Percentiles rank a stretch among this genome's conserved stretches.
phyloP scores from a whole-genome alignment of 2,113 vertebrate genomes.

The Scytalopus superciliaris region DNA sequence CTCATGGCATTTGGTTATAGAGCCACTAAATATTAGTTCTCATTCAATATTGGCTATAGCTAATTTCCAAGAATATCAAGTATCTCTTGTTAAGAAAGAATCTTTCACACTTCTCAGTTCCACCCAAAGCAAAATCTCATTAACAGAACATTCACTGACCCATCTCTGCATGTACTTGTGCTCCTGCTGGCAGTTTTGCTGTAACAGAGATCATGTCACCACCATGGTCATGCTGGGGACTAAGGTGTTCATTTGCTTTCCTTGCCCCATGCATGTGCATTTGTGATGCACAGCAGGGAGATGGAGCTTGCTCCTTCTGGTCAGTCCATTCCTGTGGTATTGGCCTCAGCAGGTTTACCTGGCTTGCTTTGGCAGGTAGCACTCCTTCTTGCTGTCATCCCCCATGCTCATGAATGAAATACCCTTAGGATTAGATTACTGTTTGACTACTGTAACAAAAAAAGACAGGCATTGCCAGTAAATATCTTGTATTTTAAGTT shows the following conservation, averaged over 20 bases:
- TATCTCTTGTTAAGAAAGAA: not conserved
- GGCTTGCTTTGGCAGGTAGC: not conserved
- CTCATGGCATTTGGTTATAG: not conserved
- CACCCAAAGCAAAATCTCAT: not conserved
- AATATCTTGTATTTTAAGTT: not conserved
- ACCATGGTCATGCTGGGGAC: rapidly evolving
- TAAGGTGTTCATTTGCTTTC: not conserved
- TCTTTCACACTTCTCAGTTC: not conserved
- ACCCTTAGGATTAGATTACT: not conserved
- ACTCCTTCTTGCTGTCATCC: not conserved
- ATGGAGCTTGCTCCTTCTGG: not conserved
- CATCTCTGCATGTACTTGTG: rapidly evolving
- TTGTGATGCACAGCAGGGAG: not conserved
- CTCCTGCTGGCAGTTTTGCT: not conserved
- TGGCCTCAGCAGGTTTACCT: not conserved
- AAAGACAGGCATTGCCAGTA: not conserved
- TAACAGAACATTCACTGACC: not conserved
- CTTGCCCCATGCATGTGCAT: rapidly evolving
- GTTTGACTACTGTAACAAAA: not conserved
- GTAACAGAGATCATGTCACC: not conserved
- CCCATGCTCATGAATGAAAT: not conserved
- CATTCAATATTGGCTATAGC: rapidly evolving
- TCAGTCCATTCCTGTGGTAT: not conserved
- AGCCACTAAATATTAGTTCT: not conserved
- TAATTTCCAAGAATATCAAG: not conserved